phyloP scores from a whole-genome alignment of 92 coral and sea anemone genomes.

The Epizoanthus rinbou region DNA sequence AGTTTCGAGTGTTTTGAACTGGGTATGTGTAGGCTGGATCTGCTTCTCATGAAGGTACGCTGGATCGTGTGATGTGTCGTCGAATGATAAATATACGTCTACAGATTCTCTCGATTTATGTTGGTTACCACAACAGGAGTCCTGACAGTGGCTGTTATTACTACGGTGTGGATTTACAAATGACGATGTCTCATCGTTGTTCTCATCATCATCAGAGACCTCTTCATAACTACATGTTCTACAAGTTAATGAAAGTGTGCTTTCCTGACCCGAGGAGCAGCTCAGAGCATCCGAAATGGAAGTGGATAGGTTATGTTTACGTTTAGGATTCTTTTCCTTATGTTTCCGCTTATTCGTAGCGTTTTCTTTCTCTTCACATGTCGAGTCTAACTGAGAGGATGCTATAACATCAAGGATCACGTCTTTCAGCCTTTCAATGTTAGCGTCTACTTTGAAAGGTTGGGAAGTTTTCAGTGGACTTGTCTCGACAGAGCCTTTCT shows the following conservation, averaged over 20 bases:
- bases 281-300: constrained; percentile 41
- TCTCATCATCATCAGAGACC: constrained; percentile 37
- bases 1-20: not conserved
- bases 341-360: constrained; percentile 12
- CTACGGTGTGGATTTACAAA: constrained; percentile 13
- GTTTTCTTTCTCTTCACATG: constrained; percentile 58
- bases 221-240: constrained; percentile 53
- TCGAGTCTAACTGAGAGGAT: constrained; percentile 55
- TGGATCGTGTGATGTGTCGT: constrained; percentile 18
- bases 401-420: constrained; percentile 76
- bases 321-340: constrained; percentile 35
- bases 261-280: constrained; percentile 51
- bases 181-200: constrained; percentile 1
- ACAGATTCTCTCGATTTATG: constrained; percentile 4
- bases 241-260: constrained; percentile 3
- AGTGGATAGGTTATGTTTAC: constrained; percentile 19
- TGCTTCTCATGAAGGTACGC: not conserved
- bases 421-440: constrained; percentile 69
- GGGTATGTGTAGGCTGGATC: not conserved
- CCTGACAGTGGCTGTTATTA: not conserved
- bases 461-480: constrained; percentile 62
- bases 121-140: not conserved
- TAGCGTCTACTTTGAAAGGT: constrained; percentile 52
- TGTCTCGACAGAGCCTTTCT: constrained; percentile 60
- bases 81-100: constrained; percentile 6